Conservation (phyloP, 2,797 vertebrate species). For the Gambelia wislizenii region DNA sequence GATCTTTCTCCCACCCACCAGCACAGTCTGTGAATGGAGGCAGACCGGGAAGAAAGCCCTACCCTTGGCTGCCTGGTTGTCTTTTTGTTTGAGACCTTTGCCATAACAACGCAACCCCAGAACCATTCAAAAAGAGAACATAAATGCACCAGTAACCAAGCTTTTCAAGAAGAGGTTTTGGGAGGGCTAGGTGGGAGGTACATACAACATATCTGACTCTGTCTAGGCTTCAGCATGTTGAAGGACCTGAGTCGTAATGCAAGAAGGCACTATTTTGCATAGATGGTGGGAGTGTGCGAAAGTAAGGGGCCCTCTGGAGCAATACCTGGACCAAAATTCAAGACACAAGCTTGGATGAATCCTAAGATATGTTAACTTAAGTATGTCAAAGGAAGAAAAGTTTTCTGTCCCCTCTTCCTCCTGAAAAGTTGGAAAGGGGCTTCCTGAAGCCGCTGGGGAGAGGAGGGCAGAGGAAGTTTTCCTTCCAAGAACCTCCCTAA, state of each 20-base stretch:
- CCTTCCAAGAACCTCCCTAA: not conserved
- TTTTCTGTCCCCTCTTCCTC: not conserved
- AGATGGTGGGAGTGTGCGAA: not conserved
- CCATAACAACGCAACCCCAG: constrained; percentile 62
- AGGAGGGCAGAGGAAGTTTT: not conserved
- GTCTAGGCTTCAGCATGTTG: not conserved
- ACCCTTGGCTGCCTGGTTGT: constrained; percentile 60
- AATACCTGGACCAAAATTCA: not conserved
- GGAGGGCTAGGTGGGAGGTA: constrained; percentile 28
- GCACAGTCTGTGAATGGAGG: constrained; percentile 60
- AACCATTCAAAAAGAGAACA: constrained; percentile 62
- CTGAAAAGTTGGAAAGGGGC: not conserved
- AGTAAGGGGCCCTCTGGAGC: not conserved
- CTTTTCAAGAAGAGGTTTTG: constrained; percentile 54
- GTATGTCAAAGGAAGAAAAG: not conserved
- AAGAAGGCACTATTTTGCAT: not conserved
- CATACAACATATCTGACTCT: not conserved
- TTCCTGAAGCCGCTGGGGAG: not conserved
- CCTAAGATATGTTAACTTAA: too few relatives aligned
- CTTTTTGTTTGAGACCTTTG: constrained; percentile 71
- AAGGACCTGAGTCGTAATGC: not conserved
- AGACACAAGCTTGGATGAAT: not conserved
- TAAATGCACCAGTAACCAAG: constrained; percentile 67
- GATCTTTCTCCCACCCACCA: constrained; percentile 65
- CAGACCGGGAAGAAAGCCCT: constrained; percentile 26